phyloP scores from a whole-genome alignment of 2,888 invertebrate species.

The Chelonus formosanus region DNA sequence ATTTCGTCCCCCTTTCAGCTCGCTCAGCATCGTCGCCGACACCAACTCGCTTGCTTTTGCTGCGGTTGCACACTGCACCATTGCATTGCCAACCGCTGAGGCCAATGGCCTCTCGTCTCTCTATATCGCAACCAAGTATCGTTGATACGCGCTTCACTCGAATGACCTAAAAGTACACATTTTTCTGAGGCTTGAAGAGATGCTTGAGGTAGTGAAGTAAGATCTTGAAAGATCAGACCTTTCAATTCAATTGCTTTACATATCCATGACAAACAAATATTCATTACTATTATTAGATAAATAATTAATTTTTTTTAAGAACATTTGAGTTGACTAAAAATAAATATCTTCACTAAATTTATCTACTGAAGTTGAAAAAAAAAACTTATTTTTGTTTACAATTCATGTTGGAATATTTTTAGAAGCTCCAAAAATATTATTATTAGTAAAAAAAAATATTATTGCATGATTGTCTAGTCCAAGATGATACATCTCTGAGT shows the following conservation, averaged over 20 bases:
- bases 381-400: no score
- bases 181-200: background rate
- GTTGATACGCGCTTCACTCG: slow-evolving; percentile 6
- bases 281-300: no score
- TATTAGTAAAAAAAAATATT: slow-evolving; percentile 6
- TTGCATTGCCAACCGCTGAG: slow-evolving; percentile 46
- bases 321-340: no score
- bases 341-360: no score
- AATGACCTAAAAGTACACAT: slow-evolving; percentile 9
- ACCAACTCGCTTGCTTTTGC: slow-evolving; percentile 15
- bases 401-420: no score
- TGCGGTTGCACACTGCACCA: slow-evolving; percentile 56
- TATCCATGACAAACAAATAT: no score
- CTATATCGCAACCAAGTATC: slow-evolving; percentile 1
- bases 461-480: background rate
- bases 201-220: no score
- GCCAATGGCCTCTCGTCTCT: slow-evolving; percentile 50
- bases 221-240: no score
- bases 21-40: background rate
- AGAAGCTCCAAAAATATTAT: no score
- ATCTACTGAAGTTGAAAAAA: no score
- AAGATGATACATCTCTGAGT: slow-evolving; percentile 27
- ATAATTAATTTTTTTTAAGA: no score
- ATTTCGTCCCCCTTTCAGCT: slow-evolving; percentile 20
- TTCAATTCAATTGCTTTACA: no score